phyloP scores from a whole-genome alignment of 2,797 vertebrate genomes.

The Tachyglossus aculeatus region DNA sequence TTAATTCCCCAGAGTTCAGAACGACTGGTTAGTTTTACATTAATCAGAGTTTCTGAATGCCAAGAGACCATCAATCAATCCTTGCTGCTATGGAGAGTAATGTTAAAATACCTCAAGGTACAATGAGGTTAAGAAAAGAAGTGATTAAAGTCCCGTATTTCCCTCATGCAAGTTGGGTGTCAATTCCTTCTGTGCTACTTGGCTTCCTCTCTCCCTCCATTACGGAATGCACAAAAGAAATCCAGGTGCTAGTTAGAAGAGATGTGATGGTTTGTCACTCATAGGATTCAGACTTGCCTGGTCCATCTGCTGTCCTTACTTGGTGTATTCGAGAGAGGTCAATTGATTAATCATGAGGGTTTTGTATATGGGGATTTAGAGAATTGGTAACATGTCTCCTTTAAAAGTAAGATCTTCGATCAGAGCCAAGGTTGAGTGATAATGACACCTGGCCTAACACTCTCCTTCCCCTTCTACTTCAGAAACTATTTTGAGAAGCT shows the following conservation, averaged over 20 bases:
- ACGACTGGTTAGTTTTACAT: slow-evolving; percentile 57
- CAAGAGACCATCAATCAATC: slow-evolving; percentile 62
- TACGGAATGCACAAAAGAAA: background rate
- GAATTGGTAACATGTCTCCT: background rate
- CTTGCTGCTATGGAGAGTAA: slow-evolving; percentile 38
- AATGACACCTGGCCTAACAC: too few species aligned
- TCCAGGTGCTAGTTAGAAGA: background rate
- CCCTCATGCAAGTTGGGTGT: slow-evolving; percentile 13
- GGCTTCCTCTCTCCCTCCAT: background rate
- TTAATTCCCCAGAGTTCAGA: slow-evolving; percentile 72
- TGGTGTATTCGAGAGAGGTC: too few species aligned
- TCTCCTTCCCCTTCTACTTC: too few species aligned
- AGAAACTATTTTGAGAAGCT: too few species aligned
- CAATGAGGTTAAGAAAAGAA: slow-evolving; percentile 57
- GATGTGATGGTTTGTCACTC: background rate
- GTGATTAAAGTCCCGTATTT: slow-evolving; percentile 61
- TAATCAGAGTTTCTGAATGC: slow-evolving; percentile 64
- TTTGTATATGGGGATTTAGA: too few species aligned
- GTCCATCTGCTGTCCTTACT: background rate
- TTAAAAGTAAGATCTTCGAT: background rate
- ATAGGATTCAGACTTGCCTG: background rate
- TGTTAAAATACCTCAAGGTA: slow-evolving; percentile 56
- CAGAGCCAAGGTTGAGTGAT: background rate
- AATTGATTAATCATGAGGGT: background rate
- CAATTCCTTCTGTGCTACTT: background rate